phyloP scores from a whole-genome alignment of 2,113 vertebrate genomes.

The Eulemur rufifrons region DNA sequence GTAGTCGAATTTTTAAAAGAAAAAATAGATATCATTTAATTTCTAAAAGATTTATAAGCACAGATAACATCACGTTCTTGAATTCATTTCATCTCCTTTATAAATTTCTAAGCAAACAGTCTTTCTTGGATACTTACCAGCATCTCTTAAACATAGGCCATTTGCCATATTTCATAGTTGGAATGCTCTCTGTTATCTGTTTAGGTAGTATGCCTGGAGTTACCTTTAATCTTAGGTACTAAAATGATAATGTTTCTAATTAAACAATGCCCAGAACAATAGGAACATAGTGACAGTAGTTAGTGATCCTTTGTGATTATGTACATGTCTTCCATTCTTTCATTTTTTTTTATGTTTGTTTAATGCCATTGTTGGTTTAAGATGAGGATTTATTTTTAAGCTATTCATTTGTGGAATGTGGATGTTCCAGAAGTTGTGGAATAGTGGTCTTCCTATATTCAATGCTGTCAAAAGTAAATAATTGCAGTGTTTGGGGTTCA shows the following conservation, averaged over 20 bases:
- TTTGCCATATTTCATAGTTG: slow-evolving; percentile 36
- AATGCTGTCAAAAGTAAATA: slow-evolving; percentile 36
- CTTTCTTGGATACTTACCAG: neutral
- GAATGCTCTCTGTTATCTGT: slow-evolving; percentile 11
- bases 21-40: slow-evolving; percentile 32
- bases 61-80: slow-evolving; percentile 2
- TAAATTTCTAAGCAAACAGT: slow-evolving; percentile 35
- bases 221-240: neutral
- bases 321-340: neutral
- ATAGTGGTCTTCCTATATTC: neutral
- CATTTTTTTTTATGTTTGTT: slow-evolving; percentile 17
- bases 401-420: neutral
- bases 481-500: neutral
- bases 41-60: slow-evolving; percentile 1
- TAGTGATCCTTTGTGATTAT: neutral
- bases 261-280: neutral
- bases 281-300: neutral
- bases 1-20: neutral
- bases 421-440: neutral
- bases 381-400: neutral
- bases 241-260: slow-evolving; percentile 25
- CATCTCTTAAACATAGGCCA: slow-evolving; percentile 32
- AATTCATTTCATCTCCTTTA: slow-evolving; percentile 36
- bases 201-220: neutral
- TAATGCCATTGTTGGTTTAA: slow-evolving; percentile 5